Base-by-base conservation (phyloP, 2,888 invertebrate species). In the Diaphora mendica region DNA sequence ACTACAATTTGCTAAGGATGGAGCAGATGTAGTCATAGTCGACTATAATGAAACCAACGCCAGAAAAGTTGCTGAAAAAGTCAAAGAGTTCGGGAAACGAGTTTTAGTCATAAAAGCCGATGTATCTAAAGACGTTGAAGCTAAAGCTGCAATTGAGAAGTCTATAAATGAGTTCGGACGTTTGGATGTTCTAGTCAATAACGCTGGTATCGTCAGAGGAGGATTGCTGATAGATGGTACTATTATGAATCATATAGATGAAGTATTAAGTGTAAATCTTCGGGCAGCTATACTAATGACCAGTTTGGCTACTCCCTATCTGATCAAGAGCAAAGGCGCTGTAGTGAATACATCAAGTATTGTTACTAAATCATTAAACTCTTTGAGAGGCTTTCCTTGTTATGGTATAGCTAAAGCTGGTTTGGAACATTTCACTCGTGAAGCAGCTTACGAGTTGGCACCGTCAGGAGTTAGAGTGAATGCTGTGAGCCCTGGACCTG, bases 121-220 rank as follows among this genome's bases (percentile, higher is more conserved):
- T 68, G 78, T 91, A 23, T 74, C 87, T 2, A 88, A 87, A 67
- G 87, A 87, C 5, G 81, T 85, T 9, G 87, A 90, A 30, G 80
- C 78, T 0, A 82, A 79, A 30, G 77, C 71, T 15, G 79, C 90
- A 8, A 78, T 91, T 3, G 72, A 83, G 15, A 77, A 86, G 73
- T 89, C 90, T 0, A 77, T 91, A 0, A 76, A 84, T 0, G 81
- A 79, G 4, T 90, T 86, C 35, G 86, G 86, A 0, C 86, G 85
- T 83, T 59, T 91, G 0, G 89, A 91, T 42, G 74, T 91, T 3
- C 77, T 91, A 0, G 80, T 91, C 4, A 91, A 91, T 67, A 90
- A 89, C 35, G 90, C 90, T 20, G 91, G 89, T 0, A 83, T 89
- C 2, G 5, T 76, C 5, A 77, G 71, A 23, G 0, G 5, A 1